These are phyloP conservation scores for Alviniconcha strummeri DNA, from an alignment of 2,888 invertebrate species.

Conservation along the genomic window DNA sequence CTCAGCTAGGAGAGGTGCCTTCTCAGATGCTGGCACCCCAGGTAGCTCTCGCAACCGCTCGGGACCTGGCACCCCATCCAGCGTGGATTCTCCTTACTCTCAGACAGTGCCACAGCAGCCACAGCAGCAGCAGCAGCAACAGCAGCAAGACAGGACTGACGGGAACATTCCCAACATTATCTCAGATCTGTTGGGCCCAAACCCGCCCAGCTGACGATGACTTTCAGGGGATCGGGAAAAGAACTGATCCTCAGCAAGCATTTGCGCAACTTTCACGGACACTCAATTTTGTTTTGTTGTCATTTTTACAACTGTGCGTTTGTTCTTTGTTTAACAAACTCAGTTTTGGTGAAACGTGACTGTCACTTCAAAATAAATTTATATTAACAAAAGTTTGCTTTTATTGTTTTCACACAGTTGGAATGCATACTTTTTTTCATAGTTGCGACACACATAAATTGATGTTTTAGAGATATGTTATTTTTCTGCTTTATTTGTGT, in stretches of 20 bases:
- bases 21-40: constrained; percentile 24
- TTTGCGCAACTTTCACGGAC: no score
- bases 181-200: constrained; percentile 2
- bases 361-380: not conserved
- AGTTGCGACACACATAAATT: no score
- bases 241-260: not conserved
- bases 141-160: not conserved
- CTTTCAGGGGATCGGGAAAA: not conserved
- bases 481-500: no score
- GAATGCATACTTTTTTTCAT: no score
- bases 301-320: no score
- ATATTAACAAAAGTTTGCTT: no score
- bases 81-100: constrained; percentile 25
- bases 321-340: not conserved
- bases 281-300: no score
- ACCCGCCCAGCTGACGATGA: not conserved
- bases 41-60: constrained; percentile 17
- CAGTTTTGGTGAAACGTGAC: not conserved
- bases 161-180: constrained; percentile 30
- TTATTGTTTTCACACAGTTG: no score
- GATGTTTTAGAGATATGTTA: no score
- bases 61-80: constrained; percentile 9
- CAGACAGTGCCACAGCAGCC: not conserved
- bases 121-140: not conserved
- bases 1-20: constrained; percentile 21